Conservation (phyloP, 1,140 invertebrate species). For the Venturia canescens region DNA sequence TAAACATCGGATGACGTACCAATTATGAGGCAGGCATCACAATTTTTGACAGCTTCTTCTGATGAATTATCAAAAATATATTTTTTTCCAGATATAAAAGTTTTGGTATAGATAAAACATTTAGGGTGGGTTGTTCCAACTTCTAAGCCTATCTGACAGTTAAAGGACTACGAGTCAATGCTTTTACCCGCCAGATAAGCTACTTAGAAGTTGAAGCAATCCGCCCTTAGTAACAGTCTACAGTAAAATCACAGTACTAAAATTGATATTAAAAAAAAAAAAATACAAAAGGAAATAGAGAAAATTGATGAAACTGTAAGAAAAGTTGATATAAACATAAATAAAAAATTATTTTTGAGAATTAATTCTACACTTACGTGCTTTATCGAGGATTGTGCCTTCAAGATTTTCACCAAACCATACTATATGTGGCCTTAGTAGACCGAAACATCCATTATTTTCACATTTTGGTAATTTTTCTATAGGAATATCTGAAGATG, state of each 20-base stretch:
- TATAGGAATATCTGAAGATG: slow-evolving; percentile 78
- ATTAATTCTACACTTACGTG: slow-evolving; percentile 75
- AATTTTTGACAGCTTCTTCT: slow-evolving; percentile 82
- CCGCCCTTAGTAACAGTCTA: too few relatives aligned
- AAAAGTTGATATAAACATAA: neutral
- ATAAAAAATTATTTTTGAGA: slow-evolving; percentile 8
- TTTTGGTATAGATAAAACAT: too few relatives aligned
- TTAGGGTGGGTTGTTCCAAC: too few relatives aligned
- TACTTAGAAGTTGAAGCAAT: too few relatives aligned
- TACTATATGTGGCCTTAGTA: slow-evolving; percentile 91
- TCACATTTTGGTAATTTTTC: slow-evolving; percentile 85
- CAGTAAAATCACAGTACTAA: too few relatives aligned
- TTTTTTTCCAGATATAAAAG: too few relatives aligned
- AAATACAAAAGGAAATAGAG: neutral
- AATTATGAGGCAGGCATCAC: slow-evolving; percentile 91
- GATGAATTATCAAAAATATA: slow-evolving; percentile 36
- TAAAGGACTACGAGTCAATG: too few relatives aligned
- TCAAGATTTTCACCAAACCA: slow-evolving; percentile 94
- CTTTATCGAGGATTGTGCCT: slow-evolving; percentile 79
- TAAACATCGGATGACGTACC: slow-evolving; percentile 94
- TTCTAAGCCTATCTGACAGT: too few relatives aligned
- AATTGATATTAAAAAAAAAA: too few relatives aligned
- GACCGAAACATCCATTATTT: slow-evolving; percentile 80
- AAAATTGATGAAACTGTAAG: neutral
- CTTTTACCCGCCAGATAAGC: too few relatives aligned